These are phyloP conservation scores for Didymodactylos carnosus DNA, from an alignment of 2,888 invertebrate species.

Conservation along the genomic window DNA sequence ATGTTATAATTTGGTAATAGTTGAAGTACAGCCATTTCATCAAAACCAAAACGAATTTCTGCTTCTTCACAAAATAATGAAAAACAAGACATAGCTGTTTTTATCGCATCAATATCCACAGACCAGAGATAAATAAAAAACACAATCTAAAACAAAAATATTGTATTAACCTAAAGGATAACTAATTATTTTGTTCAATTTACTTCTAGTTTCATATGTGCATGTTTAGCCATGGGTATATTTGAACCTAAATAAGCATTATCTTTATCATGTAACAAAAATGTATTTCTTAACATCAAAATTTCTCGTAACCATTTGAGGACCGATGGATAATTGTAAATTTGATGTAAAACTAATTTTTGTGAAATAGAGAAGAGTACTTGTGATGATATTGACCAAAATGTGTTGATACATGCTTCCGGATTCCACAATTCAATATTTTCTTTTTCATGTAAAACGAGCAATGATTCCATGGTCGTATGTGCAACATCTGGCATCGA, in stretches of 20 bases:
- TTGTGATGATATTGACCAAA: slow-evolving; percentile 94
- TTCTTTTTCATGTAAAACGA: slow-evolving; percentile 76
- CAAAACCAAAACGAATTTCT: slow-evolving; percentile 70
- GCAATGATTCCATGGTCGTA: slow-evolving; percentile 79
- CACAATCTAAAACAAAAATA: no score
- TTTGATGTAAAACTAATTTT: slow-evolving; percentile 87
- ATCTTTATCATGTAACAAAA: slow-evolving; percentile 66
- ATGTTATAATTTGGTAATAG: slow-evolving; percentile 78
- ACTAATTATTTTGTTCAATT: no score
- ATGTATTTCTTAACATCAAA: slow-evolving; percentile 72
- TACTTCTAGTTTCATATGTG: slow-evolving; percentile 88
- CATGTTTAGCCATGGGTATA: slow-evolving; percentile 80
- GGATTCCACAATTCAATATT: slow-evolving; percentile 95
- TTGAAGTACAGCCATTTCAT: slow-evolving; percentile 63
- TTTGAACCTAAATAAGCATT: slow-evolving; percentile 60
- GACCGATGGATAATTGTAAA: slow-evolving; percentile 83
- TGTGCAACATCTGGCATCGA: slow-evolving; percentile 79
- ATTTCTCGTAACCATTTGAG: slow-evolving; percentile 89
- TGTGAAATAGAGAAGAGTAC: slow-evolving; percentile 90
- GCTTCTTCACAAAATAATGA: slow-evolving; percentile 79
- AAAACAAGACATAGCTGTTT: slow-evolving; percentile 88
- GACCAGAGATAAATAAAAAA: slow-evolving; percentile 98
- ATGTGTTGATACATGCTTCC: slow-evolving; percentile 63
- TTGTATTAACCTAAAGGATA: no score
- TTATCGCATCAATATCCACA: slow-evolving; percentile 81